These are phyloP conservation scores for Melangyna quadrimaculata DNA, from an alignment of 2,888 invertebrate species.

Conservation along the genomic window DNA sequence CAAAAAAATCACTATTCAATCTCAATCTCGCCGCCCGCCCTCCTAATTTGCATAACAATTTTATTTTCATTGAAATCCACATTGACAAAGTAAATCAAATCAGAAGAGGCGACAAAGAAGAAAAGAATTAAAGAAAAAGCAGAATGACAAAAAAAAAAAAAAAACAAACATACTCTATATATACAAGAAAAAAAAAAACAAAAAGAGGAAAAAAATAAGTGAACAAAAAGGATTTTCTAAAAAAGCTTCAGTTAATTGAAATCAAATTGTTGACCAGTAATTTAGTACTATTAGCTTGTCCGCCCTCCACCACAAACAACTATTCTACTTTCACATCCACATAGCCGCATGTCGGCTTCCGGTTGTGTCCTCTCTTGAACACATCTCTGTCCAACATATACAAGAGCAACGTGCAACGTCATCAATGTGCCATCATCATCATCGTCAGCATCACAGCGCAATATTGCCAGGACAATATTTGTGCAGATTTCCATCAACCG, in stretches of 20 bases:
- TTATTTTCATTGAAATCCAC: conserved; percentile 32
- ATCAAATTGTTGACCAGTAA: conserved; percentile 68
- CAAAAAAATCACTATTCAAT: conserved; percentile 11
- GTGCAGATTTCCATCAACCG: conserved; percentile 60
- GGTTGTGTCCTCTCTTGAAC: conserved; percentile 32
- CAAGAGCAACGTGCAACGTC: not conserved
- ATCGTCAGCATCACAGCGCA: conserved; percentile 18
- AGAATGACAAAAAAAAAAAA: not conserved
- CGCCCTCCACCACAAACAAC: no score
- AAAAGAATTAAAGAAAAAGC: no score
- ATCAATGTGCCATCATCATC: conserved; percentile 27
- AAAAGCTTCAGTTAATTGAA: conserved; percentile 60
- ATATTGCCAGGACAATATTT: conserved; percentile 62
- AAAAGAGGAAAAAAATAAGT: not conserved
- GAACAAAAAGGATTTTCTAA: conserved; percentile 1
- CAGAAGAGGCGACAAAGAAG: conserved; percentile 17
- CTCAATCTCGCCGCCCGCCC: not conserved
- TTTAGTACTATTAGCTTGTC: conserved; percentile 37
- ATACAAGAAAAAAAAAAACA: not conserved
- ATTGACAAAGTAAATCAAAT: conserved; percentile 35
- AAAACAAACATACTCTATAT: not conserved
- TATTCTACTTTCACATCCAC: not conserved
- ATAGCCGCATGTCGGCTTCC: conserved; percentile 8
- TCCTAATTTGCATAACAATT: conserved; percentile 55
- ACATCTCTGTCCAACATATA: not conserved